A percentile compares a stretch with the other conserved stretches of the same genome.
These are phyloP conservation scores for Platysternon megacephalum DNA, from an alignment of 2,113 vertebrate genomes.

Conservation along the genomic window DNA sequence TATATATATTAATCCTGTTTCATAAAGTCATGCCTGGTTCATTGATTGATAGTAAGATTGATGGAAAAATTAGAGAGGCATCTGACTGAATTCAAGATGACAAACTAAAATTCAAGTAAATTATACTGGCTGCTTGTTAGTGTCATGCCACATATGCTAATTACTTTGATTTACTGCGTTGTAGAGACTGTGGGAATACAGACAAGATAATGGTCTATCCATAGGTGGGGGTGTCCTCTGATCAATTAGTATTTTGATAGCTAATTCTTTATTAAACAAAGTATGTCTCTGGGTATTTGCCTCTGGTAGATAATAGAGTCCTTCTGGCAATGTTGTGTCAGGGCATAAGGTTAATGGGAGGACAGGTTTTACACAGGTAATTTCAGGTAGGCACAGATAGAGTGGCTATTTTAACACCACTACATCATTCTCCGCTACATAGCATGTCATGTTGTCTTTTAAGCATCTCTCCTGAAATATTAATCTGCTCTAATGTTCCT, in stretches of 20 bases:
- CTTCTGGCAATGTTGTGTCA: not conserved
- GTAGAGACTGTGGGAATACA: not conserved
- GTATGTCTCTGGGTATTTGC: not conserved
- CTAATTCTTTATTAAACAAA: not conserved
- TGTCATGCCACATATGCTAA: not conserved
- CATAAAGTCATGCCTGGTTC: not conserved
- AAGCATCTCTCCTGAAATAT: constrained; percentile 46
- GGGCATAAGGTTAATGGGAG: not conserved
- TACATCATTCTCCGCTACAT: not conserved
- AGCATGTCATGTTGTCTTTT: not conserved
- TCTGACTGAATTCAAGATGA: not conserved
- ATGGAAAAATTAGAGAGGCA: not conserved
- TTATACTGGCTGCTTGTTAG: not conserved
- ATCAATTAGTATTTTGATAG: not conserved
- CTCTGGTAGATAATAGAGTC: not conserved
- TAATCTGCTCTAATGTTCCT: constrained; percentile 48
- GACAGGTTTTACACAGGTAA: not conserved
- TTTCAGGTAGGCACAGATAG: not conserved
- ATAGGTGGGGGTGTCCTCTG: not conserved
- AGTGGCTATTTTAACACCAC: not conserved
- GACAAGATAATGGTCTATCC: not conserved
- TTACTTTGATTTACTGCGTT: not conserved
- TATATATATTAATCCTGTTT: not conserved
- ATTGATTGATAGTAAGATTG: not conserved
- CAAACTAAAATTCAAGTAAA: not conserved